Base-by-base conservation (phyloP, 2,888 invertebrate genomes). In the Rhyacophila evoluta region DNA sequence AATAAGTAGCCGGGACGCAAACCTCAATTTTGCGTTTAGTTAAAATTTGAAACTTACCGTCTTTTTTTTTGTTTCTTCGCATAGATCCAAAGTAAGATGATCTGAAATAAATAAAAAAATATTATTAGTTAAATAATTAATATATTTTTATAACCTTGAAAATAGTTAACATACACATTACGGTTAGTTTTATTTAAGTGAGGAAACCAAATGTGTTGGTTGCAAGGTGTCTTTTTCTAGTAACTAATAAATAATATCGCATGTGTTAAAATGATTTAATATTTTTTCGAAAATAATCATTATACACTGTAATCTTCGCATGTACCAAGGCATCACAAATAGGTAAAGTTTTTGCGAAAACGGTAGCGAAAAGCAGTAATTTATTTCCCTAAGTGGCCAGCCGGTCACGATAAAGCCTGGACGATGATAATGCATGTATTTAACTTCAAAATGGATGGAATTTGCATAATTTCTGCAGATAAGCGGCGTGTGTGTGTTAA, bases 1-100 rank as follows among this genome's bases (percentile, higher is more conserved):
- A 27, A 3, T 38, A 29, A 38, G 6, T 76, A 79, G 70, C 74
- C 19, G 38, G 39, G 79, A 55, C 39, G 41, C 79, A 39, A 77
- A 77, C 79, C 79, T 2, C 4, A 41, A 1, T 2, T n/a, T n/a
- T n/a, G n/a, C n/a, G 29, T 33, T 33, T 33, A 3, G 6, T 19
- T 19, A 55, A 25, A 25, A 19, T 19, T 5, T 55, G 1, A 10
- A 2, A 55, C 55, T 19, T 6, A 55, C 55, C 55, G 19, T 19
- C 1, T 39, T 12, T 11, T 27, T n/a, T 12, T 12, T 12, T 1
- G 36, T 37, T 36, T 19, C 33, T 29, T 25, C 4, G 6, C n/a
- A 36, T 55, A 19, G 6, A 70, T 1, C 6, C 29, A 33, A 2
- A 2, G n/a, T 11, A 38, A 72, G 39, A 72, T 15, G 29, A 67